Base-by-base conservation (phyloP, 2,797 vertebrate genomes). In the Arrhamphus sclerolepis region DNA sequence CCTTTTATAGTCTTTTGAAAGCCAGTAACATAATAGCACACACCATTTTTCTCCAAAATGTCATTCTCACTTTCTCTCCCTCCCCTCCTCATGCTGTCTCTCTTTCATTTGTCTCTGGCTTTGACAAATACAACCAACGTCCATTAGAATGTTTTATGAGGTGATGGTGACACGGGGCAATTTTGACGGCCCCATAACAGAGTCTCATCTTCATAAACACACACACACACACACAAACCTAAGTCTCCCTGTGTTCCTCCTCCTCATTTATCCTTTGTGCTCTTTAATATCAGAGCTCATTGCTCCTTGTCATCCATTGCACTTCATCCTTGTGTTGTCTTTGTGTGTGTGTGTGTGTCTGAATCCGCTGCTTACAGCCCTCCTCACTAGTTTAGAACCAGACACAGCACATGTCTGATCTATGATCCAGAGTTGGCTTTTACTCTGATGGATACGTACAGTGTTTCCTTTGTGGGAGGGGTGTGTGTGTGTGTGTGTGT, bases 81-180 rank as follows among this genome's bases (percentile, higher is more conserved):
- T 34, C 72, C 40, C 61, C 65, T 79, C 68, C 47, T 78, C 24
- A 0, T 1, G 16, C 55, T 68, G 72, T 72, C 64, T 62, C 71
- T 46, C 87, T 87, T 82, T 87, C 77, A 81, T 83, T 89, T 88
- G 71, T 90, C 82, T 80, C 69, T 56, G 52, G 69, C 60, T 87
- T 67, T 87, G 87, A 85, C 89, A 88, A 85, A 89, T 91, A 75
- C 61, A 58, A 69, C 81, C 55, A 19, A 53, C 29, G 77, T 87
- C 87, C 89, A 92, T 93, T 91, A 91, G 65, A 74, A 78, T 90
- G 85, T 54, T 92, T 89, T 87, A 93, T 92, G 91, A 89, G 89
- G 89, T 92, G 90, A 73, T 52, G 72, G 78, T 87, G 86, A 92
- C 82, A 85, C 67, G 40, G 81, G 87, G 81, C 78, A 65, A 80